Evolutionary conservation across 2,797 vertebrate genomes (phyloP).

Genomic region (Menidia menidia): DNA sequence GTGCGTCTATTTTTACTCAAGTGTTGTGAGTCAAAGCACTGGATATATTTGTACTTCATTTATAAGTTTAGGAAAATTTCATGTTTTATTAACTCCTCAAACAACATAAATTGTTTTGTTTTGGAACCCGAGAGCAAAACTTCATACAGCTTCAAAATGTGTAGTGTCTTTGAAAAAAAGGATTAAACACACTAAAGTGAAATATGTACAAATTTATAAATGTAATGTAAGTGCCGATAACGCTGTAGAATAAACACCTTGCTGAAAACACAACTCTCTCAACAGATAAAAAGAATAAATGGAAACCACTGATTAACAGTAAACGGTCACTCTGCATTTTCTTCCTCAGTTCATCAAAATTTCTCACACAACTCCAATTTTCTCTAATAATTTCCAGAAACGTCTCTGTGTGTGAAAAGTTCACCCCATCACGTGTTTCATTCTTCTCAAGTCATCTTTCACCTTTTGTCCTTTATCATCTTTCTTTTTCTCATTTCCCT

Average conservation of each 20-base stretch:
- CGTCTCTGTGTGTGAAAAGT: neutral
- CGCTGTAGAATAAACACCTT: neutral
- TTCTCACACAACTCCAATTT: constrained; percentile 14
- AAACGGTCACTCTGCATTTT: constrained; percentile 8
- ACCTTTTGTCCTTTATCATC: neutral
- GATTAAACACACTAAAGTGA: neutral
- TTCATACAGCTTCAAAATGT: too few relatives aligned
- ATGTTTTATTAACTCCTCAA: too few relatives aligned
- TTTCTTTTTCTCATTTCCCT: neutral
- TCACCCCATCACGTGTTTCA: neutral
- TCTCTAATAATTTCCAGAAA: constrained; percentile 35
- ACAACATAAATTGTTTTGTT: too few relatives aligned
- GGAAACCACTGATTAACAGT: neutral
- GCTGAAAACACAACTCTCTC: neutral
- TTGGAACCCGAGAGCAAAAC: too few relatives aligned
- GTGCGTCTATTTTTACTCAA: neutral
- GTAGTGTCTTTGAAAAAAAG: too few relatives aligned
- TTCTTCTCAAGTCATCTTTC: neutral
- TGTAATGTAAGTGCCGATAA: neutral
- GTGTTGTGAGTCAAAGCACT: neutral
- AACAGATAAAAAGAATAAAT: neutral
- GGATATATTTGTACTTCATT: neutral
- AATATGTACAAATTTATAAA: neutral
- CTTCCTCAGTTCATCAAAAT: neutral
- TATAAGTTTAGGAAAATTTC: neutral